Percentiles rank a stretch among this genome's conserved stretches.
phyloP scores from a whole-genome alignment of 2,797 vertebrate species.

The Pseudocheirus occidentalis region DNA sequence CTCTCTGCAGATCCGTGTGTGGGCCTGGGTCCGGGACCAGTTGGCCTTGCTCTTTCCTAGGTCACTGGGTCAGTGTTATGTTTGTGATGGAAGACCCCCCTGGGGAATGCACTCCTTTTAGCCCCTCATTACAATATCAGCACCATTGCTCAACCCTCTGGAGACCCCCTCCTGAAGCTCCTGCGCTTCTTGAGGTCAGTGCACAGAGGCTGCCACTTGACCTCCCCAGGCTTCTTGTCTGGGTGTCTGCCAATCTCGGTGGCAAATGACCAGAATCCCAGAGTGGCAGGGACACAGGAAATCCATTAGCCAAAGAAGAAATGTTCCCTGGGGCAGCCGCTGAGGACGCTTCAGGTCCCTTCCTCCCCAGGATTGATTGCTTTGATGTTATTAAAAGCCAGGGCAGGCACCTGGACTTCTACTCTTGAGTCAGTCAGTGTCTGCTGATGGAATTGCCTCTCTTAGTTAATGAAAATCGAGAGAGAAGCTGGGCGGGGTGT shows the following conservation, averaged over 20 bases:
- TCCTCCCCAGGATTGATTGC: not conserved
- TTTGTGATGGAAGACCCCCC: not conserved
- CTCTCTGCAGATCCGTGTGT: not conserved
- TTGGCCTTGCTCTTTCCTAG: not conserved
- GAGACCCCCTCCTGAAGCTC: not conserved
- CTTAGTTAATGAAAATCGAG: not conserved
- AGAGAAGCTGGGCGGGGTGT: not conserved
- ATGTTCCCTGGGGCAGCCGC: not conserved
- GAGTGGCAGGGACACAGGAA: conserved; percentile 51
- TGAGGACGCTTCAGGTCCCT: not conserved
- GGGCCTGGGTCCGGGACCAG: not conserved
- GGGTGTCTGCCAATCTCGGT: not conserved
- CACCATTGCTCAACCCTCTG: not conserved
- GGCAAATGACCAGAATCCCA: not conserved
- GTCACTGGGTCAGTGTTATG: not conserved
- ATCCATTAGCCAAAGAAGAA: conserved; percentile 52
- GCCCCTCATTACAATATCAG: not conserved
- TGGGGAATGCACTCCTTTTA: not conserved
- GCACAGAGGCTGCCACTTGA: not conserved
- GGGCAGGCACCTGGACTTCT: not conserved
- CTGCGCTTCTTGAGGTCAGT: conserved; percentile 40
- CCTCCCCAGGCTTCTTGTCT: not conserved
- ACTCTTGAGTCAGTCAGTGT: not conserved
- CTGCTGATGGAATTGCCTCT: not conserved
- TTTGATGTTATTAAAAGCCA: conserved; percentile 54